Evolutionary conservation across 2,113 vertebrate genomes (phyloP).

Genomic region (Oreocharis arfaki): DNA sequence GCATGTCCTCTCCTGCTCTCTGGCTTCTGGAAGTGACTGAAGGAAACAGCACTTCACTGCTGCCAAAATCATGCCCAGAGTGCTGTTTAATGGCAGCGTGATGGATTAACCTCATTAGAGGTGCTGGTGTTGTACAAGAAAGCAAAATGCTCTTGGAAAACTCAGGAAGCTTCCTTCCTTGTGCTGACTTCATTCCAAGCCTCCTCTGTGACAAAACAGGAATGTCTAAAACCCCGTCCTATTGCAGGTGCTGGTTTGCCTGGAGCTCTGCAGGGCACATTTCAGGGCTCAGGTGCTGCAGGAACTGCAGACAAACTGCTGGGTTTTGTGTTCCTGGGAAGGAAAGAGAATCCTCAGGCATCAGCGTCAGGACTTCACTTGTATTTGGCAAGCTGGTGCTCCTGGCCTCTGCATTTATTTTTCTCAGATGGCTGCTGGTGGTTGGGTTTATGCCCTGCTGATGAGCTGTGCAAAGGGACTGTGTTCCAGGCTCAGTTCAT

Average conservation of each 20-base stretch:
- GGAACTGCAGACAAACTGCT: not conserved
- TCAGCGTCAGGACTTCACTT: not conserved
- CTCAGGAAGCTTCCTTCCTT: not conserved
- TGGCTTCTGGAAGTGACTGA: conserved; percentile 10
- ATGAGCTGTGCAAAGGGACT: not conserved
- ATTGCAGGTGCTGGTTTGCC: not conserved
- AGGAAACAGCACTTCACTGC: not conserved
- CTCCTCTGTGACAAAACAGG: not conserved
- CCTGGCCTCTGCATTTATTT: not conserved
- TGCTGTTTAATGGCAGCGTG: not conserved
- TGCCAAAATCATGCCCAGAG: not conserved
- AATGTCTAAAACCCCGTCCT: not conserved
- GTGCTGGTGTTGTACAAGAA: not conserved
- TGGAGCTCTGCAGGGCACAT: not conserved
- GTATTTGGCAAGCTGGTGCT: not conserved
- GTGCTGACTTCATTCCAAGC: not conserved
- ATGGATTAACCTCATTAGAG: not conserved
- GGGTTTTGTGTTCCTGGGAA: not conserved
- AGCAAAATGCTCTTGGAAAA: not conserved
- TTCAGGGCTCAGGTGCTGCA: not conserved
- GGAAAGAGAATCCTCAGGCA: not conserved
- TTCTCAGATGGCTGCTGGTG: not conserved
- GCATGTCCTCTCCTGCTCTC: not conserved
- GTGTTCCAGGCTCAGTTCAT: not conserved
- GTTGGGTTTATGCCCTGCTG: not conserved